Percentiles rank a stretch among this genome's conserved stretches.
These are phyloP conservation scores for Xiphophorus birchmanni DNA, from an alignment of 2,797 vertebrate genomes.

Conservation along the genomic window DNA sequence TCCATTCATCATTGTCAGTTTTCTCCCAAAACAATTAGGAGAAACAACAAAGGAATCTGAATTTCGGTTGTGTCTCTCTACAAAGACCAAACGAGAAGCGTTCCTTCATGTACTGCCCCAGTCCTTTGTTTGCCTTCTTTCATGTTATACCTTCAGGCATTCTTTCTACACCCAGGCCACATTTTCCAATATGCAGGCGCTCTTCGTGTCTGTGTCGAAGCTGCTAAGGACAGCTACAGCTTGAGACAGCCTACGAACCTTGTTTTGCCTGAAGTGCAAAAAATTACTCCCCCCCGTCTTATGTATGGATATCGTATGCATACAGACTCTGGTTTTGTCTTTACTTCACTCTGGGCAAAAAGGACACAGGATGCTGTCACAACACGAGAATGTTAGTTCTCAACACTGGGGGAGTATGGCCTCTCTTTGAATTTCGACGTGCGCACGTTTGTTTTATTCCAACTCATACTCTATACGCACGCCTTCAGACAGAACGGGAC, in stretches of 20 bases:
- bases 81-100: background rate
- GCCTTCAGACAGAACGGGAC: slow-evolving; percentile 35
- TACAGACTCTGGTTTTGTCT: slow-evolving; percentile 23
- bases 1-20: slow-evolving; percentile 40
- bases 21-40: slow-evolving; percentile 9
- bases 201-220: slow-evolving; percentile 38
- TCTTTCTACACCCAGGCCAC: background rate
- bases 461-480: slow-evolving; percentile 33
- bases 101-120: slow-evolving; percentile 1
- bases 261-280: slow-evolving; percentile 13
- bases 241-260: slow-evolving; percentile 15
- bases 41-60: slow-evolving; percentile 14
- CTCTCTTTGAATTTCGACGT: slow-evolving; percentile 31
- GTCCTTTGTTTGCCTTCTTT: slow-evolving; percentile 4
- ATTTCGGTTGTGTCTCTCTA: background rate
- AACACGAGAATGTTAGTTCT: slow-evolving; percentile 32
- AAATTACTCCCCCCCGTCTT: background rate
- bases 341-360: slow-evolving; percentile 1
- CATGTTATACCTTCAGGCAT: slow-evolving; percentile 18
- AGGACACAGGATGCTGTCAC: slow-evolving; percentile 17
- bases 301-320: slow-evolving; percentile 21
- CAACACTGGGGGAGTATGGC: slow-evolving; percentile 16
- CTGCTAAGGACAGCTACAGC: slow-evolving; percentile 21
- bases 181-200: slow-evolving; percentile 9
- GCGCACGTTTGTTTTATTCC: slow-evolving; percentile 61